Conservation (phyloP, 2,888 invertebrate species). For the Drosophila peninsularis region DNA sequence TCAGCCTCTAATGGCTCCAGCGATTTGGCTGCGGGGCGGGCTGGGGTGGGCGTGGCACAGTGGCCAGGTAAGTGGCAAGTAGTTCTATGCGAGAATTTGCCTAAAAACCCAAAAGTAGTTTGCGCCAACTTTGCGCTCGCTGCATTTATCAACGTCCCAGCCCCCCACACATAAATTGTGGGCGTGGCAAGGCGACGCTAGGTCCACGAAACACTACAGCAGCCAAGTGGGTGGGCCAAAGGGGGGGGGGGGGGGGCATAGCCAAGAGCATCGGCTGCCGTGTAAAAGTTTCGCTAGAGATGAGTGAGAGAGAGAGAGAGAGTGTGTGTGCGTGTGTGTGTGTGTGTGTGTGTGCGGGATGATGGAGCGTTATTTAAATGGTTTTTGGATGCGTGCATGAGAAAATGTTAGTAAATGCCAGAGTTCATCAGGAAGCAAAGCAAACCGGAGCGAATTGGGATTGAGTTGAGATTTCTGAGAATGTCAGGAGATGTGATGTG, state of each 20-base stretch:
- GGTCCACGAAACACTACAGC: constrained; percentile 44
- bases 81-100: constrained; percentile 77
- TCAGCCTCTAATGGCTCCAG: constrained; percentile 70
- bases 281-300: constrained; percentile 60
- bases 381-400: constrained; percentile 73
- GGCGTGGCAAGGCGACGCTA: constrained; percentile 7
- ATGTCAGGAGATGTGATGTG: background rate
- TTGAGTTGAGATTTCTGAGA: background rate
- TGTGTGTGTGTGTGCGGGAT: constrained; percentile 49
- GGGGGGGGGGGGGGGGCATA: background rate
- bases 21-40: constrained; percentile 57
- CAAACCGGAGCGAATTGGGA: background rate
- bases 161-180: constrained; percentile 7
- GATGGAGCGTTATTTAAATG: constrained; percentile 79
- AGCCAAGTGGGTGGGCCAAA: constrained; percentile 11
- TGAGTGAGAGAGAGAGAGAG: background rate
- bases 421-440: constrained; percentile 2
- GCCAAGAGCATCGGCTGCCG: constrained; percentile 37
- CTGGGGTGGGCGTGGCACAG: constrained; percentile 49
- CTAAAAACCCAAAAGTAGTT: constrained; percentile 81
- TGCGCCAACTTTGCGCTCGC: constrained; percentile 66
- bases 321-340: constrained; percentile 16
- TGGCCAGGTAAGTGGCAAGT: constrained; percentile 79
- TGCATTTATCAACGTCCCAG: constrained; percentile 78
- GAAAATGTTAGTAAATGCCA: constrained; percentile 67